phyloP scores from a whole-genome alignment of 2,888 invertebrate genomes.

The Ypsolopha scabrella region DNA sequence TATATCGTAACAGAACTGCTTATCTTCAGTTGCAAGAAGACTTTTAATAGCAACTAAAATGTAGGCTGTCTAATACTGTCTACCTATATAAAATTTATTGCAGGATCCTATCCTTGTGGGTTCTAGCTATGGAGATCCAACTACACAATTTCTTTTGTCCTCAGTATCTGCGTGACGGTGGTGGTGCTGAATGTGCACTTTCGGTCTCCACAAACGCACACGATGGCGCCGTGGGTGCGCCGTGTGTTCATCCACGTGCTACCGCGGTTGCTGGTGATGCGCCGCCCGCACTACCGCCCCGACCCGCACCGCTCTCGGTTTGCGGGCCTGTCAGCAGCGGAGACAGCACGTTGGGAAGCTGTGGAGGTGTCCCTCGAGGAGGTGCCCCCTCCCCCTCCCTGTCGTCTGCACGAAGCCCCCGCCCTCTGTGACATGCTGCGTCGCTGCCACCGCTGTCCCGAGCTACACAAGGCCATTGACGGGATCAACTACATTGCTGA shows the following conservation, averaged over 20 bases:
- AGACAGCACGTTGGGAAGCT: constrained; percentile 17
- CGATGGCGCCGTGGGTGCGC: constrained; percentile 97
- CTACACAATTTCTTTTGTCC: not conserved
- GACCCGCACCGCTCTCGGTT: constrained; percentile 72
- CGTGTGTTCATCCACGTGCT: constrained; percentile 96
- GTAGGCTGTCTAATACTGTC: too few species aligned
- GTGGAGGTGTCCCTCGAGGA: constrained; percentile 31
- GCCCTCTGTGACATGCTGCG: constrained; percentile 74
- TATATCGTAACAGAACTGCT: too few species aligned
- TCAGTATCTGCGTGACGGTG: constrained; percentile 93
- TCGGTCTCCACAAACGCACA: constrained; percentile 97
- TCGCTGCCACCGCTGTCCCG: constrained; percentile 91
- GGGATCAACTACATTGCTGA: constrained; percentile 94
- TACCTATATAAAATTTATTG: not conserved
- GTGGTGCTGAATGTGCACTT: constrained; percentile 98
- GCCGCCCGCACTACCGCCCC: constrained; percentile 79
- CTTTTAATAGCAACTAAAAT: not conserved
- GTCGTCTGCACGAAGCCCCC: constrained; percentile 63
- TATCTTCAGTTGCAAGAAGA: not conserved
- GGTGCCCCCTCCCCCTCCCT: constrained; percentile 71
- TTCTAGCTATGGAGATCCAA: too few species aligned
- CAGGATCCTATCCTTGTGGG: not conserved
- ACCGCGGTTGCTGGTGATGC: constrained; percentile 93
- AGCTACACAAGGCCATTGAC: constrained; percentile 92
- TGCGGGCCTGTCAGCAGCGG: constrained; percentile 29